Conservation (phyloP, 1,140 invertebrate species). For the Lepidostoma basale region DNA sequence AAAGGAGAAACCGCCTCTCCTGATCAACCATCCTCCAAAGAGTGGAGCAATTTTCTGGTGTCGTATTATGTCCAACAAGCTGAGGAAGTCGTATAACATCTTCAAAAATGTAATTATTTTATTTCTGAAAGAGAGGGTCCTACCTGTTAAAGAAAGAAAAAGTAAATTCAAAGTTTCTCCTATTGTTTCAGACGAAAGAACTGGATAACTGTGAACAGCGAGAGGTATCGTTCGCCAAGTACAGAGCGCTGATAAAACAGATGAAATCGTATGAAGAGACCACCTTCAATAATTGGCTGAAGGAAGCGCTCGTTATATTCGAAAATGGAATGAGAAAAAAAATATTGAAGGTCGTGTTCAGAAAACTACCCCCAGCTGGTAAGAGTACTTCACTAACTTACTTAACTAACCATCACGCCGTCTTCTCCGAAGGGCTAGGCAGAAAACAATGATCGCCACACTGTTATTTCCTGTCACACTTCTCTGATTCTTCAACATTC, state of each 20-base stretch:
- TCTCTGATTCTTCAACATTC: too few relatives aligned
- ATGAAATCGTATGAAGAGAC: conserved; percentile 79
- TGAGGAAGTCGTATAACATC: conserved; percentile 78
- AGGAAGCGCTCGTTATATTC: conserved; percentile 62
- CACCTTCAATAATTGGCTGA: conserved; percentile 69
- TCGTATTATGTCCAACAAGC: conserved; percentile 73
- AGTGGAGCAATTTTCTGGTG: conserved; percentile 86
- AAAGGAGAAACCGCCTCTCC: conserved; percentile 73
- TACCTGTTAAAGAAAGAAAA: background rate
- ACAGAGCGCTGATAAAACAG: conserved; percentile 72
- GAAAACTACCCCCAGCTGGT: conserved; percentile 41
- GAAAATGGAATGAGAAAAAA: conserved; percentile 69
- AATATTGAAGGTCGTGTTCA: conserved; percentile 65
- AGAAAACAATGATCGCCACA: too few relatives aligned
- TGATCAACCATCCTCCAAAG: conserved; percentile 76
- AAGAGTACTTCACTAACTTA: too few relatives aligned
- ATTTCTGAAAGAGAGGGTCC: background rate
- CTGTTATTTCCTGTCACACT: too few relatives aligned
- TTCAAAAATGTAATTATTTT: conserved; percentile 65
- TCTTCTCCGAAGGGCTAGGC: too few relatives aligned
- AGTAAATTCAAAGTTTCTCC: background rate
- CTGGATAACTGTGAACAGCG: conserved; percentile 77
- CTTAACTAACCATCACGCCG: too few relatives aligned
- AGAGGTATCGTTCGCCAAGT: conserved; percentile 74
- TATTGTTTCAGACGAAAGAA: conserved; percentile 65